Percentiles rank a stretch among this genome's conserved stretches.
These are phyloP conservation scores for Amphiprion percula DNA, from an alignment of 2,113 vertebrate species.

Conservation along the genomic window DNA sequence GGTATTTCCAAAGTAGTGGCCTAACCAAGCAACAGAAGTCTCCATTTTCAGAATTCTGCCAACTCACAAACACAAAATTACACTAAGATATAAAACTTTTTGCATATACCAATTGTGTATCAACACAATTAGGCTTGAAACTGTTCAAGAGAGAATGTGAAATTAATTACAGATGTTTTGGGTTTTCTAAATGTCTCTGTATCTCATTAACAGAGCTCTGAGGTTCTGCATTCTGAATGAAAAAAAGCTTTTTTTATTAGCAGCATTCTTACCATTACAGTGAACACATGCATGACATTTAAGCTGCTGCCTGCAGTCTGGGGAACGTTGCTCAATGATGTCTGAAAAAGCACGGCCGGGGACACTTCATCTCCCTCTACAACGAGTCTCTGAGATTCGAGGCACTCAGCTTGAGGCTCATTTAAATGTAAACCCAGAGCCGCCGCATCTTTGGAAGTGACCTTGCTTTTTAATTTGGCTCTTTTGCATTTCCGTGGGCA, in stretches of 20 bases:
- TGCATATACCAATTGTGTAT: too few species aligned
- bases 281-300: not conserved
- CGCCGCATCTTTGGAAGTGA: conserved; percentile 1
- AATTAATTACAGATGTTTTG: not conserved
- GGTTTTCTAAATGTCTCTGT: not conserved
- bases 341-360: not conserved
- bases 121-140: too few species aligned
- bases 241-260: not conserved
- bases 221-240: too few species aligned
- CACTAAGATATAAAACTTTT: too few species aligned
- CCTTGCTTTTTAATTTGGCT: conserved; percentile 38
- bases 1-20: too few species aligned
- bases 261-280: conserved; percentile 15
- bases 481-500: conserved; percentile 19
- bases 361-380: too few species aligned
- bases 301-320: not conserved
- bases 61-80: too few species aligned
- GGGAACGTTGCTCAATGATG: not conserved
- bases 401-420: not conserved
- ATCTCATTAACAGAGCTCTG: too few species aligned
- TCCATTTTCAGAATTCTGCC: too few species aligned
- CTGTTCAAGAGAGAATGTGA: not conserved
- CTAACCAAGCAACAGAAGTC: too few species aligned
- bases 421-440: conserved; percentile 51
- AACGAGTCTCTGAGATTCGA: too few species aligned